Evolutionary conservation across 2,113 vertebrate genomes (phyloP).

Genomic region (Chloropsis cyanopogon): DNA sequence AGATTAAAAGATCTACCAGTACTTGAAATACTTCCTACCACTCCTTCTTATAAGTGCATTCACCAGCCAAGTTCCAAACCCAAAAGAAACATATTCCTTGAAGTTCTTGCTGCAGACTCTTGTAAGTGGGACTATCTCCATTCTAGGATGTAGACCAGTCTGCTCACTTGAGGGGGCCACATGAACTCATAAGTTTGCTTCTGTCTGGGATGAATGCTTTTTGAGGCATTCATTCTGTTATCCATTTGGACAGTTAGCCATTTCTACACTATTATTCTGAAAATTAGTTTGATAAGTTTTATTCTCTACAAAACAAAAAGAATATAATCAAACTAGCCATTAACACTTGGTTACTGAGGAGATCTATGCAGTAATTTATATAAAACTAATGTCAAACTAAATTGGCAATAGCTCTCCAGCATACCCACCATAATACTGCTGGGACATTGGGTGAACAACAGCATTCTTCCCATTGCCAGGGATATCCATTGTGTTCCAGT

Average conservation of each 20-base stretch:
- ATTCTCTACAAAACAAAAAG: not conserved
- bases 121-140: not conserved
- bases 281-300: not conserved
- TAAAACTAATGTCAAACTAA: not conserved
- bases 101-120: not conserved
- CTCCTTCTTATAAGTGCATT: not conserved
- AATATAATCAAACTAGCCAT: not conserved
- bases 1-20: not conserved
- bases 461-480: not conserved
- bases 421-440: not conserved
- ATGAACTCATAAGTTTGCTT: not conserved
- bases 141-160: not conserved
- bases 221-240: accelerated
- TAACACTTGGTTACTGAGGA: not conserved
- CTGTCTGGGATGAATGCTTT: not conserved
- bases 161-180: not conserved
- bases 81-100: not conserved
- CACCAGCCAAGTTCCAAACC: not conserved
- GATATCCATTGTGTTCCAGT: not conserved
- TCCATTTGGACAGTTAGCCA: not conserved
- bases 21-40: not conserved
- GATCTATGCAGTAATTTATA: not conserved
- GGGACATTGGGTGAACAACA: not conserved
- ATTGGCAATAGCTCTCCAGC: not conserved
- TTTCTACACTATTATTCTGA: not conserved